Base-by-base conservation (phyloP, 2,888 invertebrate genomes). In the Metopia argyrocephala region DNA sequence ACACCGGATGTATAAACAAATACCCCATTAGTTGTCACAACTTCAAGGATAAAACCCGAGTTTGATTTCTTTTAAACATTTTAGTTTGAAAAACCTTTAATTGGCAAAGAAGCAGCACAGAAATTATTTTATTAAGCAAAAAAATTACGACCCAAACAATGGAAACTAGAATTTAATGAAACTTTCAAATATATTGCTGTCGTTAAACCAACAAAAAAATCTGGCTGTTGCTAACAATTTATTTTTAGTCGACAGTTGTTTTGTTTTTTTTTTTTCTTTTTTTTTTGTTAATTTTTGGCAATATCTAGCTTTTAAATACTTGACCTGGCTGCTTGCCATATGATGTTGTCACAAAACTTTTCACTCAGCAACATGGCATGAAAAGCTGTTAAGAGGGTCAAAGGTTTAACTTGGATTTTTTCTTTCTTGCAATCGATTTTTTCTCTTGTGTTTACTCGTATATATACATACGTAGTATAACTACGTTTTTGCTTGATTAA, bases 241-340 rank as follows among this genome's bases (percentile, higher is more conserved):
- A 38, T 38, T 12, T 61, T 71, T 20, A 54, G 27, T n/a, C n/a
- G n/a, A n/a, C n/a, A n/a, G 15, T 20, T 25, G 66, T 48, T 15
- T 45, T 28, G 2, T 57, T 20, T 57, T 23, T n/a, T 20, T 0
- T 5, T 20, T 61, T 56, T 57, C 21, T 65, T 65, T 27, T 9
- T 18, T 18, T 57, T 56, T 48, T n/a, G 2, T 15, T 23, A 21
- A 50, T 68, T 76, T 74, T 81, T 81, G 78, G 81, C 81, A 81
- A 50, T 78, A 65, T 61, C 27, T 45, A 54, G 31, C 66, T 61
- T 78, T 78, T 66, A 74, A 78, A 78, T 78, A 71, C 50, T 81
- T 81, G 81, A 81, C 78, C 81, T 78, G 81, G 78, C 78, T 65
- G 25, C 62, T 31, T 81, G 81, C 81, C 81, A 81, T 78, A 27